Evolutionary conservation across 2,113 vertebrate genomes (phyloP), one percentile per base, ranked within the genome.

Genomic region (Engystomops pustulosus): DNA sequence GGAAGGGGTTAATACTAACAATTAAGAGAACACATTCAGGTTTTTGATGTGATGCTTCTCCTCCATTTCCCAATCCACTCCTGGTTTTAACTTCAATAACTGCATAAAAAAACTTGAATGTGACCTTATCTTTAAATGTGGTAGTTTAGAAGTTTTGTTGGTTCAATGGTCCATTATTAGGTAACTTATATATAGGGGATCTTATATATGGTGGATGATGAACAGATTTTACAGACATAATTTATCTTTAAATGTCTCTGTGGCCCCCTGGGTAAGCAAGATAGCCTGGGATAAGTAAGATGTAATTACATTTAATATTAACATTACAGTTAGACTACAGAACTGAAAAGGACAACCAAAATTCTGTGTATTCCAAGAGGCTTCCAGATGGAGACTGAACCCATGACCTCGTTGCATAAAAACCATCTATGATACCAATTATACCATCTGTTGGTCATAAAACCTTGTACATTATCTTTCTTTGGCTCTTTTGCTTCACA

Each of bases 391-490:
- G 91, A 91, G 86, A 51, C 89, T 93, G 93, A 94, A 93, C 92
- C 91, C 41, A 30, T 78, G 88, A 92, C 92, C 92, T 79, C 85
- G 84, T 84, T 71, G 86, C 91, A 90, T 91, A 91, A 91, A 94
- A 93, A 92, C 87, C 88, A 86, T 90, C 91, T 90, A 87, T 88
- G 89, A 91, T 93, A 92, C 91, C 92, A 92, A 81, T 91, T 85
- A 85, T 89, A 89, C 92, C 94, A 94, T 94, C 93, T 94, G 93
- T 91, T 92, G 90, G 89, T 92, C 91, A 92, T 94, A 93, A 94
- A 94, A 88, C 83, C 86, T 41, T 90, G 86, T 89, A 92, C 88
- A 90, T 88, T 92, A 90, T 91, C 91, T 93, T 90, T 91, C 88
- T 87, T 88, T 90, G 89, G 89, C 91, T 92, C 88, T 87, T 84